A percentile compares a stretch with the other conserved stretches of the same genome.
Conservation (phyloP, 2,888 invertebrate species). For the Dasysyrphus albostriatus region DNA sequence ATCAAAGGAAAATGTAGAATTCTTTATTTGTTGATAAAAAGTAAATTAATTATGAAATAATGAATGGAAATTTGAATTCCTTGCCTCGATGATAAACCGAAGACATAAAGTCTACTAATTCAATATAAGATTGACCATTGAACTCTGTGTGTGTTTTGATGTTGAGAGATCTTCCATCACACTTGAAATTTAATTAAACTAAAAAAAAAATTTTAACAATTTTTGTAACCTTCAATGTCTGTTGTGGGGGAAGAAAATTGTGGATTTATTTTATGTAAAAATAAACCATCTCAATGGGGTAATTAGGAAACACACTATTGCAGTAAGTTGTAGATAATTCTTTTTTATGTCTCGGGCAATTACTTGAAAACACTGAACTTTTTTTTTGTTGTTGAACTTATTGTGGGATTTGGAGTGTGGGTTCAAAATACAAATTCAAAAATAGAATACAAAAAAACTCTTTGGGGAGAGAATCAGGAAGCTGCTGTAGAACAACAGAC, state of each 20-base stretch:
- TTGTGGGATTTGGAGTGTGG: background rate
- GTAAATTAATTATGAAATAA: conserved; percentile 23
- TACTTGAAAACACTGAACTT: conserved; percentile 18
- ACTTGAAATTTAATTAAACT: conserved; percentile 55
- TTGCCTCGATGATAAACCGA: background rate
- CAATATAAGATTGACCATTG: conserved; percentile 17
- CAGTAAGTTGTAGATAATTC: background rate
- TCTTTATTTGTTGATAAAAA: background rate
- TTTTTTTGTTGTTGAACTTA: conserved; percentile 10
- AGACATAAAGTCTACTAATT: conserved; percentile 18
- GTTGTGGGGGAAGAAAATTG: background rate
- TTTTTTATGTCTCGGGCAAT: background rate
- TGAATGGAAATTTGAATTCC: background rate
- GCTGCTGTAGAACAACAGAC: background rate
- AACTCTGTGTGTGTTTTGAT: background rate
- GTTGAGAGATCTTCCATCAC: conserved; percentile 15
- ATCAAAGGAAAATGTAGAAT: conserved; percentile 7
- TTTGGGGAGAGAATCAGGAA: conserved; percentile 23
- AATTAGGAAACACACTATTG: conserved; percentile 38
- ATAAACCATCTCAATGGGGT: conserved; percentile 32
- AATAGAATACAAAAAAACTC: conserved; percentile 8
- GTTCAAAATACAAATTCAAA: background rate
- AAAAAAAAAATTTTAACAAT: conserved; percentile 39
- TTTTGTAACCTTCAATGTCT: conserved; percentile 61
- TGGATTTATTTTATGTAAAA: conserved; percentile 12